Conservation (phyloP, 2,888 invertebrate genomes). For the Conops quadrifasciatus region DNA sequence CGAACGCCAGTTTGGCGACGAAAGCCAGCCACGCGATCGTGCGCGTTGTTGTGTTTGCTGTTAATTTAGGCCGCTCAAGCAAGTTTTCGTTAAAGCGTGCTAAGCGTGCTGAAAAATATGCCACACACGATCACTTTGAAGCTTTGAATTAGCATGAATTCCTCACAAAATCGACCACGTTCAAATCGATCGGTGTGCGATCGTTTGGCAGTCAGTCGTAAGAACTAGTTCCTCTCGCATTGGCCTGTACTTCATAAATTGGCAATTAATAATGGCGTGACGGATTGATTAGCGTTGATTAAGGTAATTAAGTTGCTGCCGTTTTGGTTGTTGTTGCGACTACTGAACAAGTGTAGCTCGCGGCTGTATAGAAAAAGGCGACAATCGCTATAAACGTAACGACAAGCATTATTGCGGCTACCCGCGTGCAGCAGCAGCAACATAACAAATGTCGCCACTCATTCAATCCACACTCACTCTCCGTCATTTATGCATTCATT, state of each 20-base stretch:
- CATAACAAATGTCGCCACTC: background rate
- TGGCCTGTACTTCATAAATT: conserved; percentile 32
- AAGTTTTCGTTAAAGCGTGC: no score
- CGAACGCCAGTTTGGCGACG: no score
- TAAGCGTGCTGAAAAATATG: conserved; percentile 9
- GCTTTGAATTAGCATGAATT: conserved; percentile 30
- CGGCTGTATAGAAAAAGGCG: background rate
- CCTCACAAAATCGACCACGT: conserved; percentile 25
- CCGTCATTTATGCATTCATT: no score
- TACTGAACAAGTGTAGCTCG: background rate
- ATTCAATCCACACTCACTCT: no score
- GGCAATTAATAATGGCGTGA: conserved; percentile 26
- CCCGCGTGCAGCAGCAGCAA: background rate
- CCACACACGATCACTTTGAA: conserved; percentile 9
- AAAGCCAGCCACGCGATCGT: no score
- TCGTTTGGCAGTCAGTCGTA: background rate
- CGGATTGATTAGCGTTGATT: conserved; percentile 14
- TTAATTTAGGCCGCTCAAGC: no score
- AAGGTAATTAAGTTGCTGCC: conserved; percentile 29
- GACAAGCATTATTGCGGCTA: background rate
- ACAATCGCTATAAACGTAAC: background rate
- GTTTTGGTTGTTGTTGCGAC: background rate
- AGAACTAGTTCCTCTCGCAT: conserved; percentile 16
- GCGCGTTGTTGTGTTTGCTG: no score
- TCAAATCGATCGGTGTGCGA: no score